These are phyloP conservation scores for Cephalopholis sonnerati DNA, from an alignment of 2,113 vertebrate species.

Conservation along the genomic window DNA sequence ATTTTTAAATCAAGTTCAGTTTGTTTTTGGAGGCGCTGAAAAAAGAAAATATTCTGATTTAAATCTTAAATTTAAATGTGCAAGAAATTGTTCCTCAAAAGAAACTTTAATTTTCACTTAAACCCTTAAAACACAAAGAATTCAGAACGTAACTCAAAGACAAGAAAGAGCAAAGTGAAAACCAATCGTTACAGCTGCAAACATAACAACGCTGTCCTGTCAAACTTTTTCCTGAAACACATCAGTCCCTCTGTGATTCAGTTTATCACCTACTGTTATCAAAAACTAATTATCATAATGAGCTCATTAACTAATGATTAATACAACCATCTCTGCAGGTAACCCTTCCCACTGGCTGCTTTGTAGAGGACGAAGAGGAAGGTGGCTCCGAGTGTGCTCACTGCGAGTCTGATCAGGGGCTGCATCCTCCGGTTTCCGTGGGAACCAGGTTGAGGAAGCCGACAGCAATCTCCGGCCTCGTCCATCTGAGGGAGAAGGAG, in stretches of 20 bases:
- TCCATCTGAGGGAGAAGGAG: constrained; percentile 76
- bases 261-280: not conserved
- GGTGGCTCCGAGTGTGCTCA: constrained; percentile 84
- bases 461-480: constrained; percentile 79
- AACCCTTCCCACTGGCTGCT: constrained; percentile 68
- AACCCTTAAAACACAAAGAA: constrained; percentile 34
- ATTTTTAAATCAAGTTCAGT: not conserved
- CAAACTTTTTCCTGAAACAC: constrained; percentile 3
- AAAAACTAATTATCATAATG: not conserved
- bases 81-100: constrained; percentile 2
- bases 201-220: not conserved
- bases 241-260: not conserved
- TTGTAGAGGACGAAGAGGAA: constrained; percentile 83
- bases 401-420: constrained; percentile 72
- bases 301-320: not conserved
- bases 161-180: not conserved
- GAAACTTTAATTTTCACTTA: constrained; percentile 32
- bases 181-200: constrained; percentile 2
- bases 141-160: constrained; percentile 3
- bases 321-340: constrained; percentile 18
- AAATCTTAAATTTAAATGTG: not conserved
- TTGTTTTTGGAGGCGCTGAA: not conserved
- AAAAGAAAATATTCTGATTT: not conserved
- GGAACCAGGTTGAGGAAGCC: constrained; percentile 76
- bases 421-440: constrained; percentile 61